Base-by-base conservation (phyloP, 2,888 invertebrate species). In the Lobophora halterata region DNA sequence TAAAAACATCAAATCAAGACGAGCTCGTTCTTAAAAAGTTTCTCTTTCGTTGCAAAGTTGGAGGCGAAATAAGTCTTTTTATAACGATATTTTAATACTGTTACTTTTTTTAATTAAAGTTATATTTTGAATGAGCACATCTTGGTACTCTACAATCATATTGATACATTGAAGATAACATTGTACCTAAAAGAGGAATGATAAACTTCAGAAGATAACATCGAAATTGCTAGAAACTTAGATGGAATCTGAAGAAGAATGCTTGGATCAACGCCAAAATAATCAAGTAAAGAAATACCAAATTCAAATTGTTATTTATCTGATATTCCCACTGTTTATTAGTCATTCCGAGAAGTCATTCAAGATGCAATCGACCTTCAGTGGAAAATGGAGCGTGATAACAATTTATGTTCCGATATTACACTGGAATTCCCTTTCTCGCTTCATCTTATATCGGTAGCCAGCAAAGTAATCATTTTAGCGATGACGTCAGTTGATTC, bases 181-280 rank as follows among this genome's bases (percentile, higher is more conserved):
- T 36, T 41, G 33, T 36, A 14, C 14, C 21, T 31, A 25, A 46
- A 14, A n/a, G 21, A 19, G 52, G 54, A 57, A 59, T 55, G 58
- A 58, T 67, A 62, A 51, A 49, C 50, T 61, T 49, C 47, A 49
- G 43, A 53, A 61, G 61, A 67, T 64, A 66, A 58, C 60, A 61
- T 59, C 57, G 45, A 42, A 58, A 61, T 58, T 61, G 58, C 54
- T 59, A 58, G 61, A 61, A 65, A 68, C 56, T 56, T 55, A 57
- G 57, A 61, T 61, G 57, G 56, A 61, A 52, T n/a, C 53, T 50
- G 23, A 52, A n/a, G 35, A 42, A 65, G 59, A 62, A 65, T 62
- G 58, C 52, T 74, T 85, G 81, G 85, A 72, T 58, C 50, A 41
- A 36, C 43, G 83, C 85, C 82, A 85, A 79, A 71, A 78, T 78